Evolutionary conservation across 1,140 invertebrate genomes (phyloP).

Genomic region (Rhynchophorus ferrugineus): DNA sequence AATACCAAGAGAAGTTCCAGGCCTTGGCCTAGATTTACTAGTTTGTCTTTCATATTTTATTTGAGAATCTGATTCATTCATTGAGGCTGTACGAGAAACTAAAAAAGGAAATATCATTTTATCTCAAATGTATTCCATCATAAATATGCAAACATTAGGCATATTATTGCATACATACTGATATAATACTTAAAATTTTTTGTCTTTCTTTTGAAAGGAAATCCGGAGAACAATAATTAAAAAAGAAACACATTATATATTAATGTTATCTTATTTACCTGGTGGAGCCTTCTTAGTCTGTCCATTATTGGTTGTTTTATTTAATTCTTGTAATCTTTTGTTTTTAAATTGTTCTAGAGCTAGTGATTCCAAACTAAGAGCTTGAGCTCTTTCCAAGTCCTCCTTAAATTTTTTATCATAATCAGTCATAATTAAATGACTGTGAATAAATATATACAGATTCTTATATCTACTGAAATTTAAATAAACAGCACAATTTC

Average conservation of each 20-base stretch:
- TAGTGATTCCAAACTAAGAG: conserved; percentile 74
- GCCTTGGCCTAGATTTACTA: conserved; percentile 34
- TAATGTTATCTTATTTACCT: conserved; percentile 24
- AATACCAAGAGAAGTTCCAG: conserved; percentile 25
- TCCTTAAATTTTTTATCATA: conserved; percentile 77
- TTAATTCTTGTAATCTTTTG: conserved; percentile 47
- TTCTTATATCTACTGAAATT: too few species aligned
- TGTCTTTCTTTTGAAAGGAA: too few species aligned
- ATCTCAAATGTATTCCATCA: too few species aligned
- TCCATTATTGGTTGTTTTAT: conserved; percentile 17
- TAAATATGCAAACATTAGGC: too few species aligned
- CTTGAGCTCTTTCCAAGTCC: conserved; percentile 76
- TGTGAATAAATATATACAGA: too few species aligned
- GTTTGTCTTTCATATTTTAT: conserved; percentile 29
- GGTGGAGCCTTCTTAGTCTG: conserved; percentile 26
- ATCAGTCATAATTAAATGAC: conserved; percentile 43
- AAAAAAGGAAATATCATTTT: conserved; percentile 13
- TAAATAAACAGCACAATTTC: too few species aligned
- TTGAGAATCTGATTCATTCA: conserved; percentile 37
- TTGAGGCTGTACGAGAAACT: conserved; percentile 35
- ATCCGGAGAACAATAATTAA: too few species aligned
- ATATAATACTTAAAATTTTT: too few species aligned
- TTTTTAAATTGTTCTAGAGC: conserved; percentile 72
- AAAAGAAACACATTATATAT: not conserved
- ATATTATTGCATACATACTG: too few species aligned